A percentile compares a stretch with the other conserved stretches of the same genome.
Conservation (phyloP, 2,113 vertebrate species). For the Bombycilla garrulus region DNA sequence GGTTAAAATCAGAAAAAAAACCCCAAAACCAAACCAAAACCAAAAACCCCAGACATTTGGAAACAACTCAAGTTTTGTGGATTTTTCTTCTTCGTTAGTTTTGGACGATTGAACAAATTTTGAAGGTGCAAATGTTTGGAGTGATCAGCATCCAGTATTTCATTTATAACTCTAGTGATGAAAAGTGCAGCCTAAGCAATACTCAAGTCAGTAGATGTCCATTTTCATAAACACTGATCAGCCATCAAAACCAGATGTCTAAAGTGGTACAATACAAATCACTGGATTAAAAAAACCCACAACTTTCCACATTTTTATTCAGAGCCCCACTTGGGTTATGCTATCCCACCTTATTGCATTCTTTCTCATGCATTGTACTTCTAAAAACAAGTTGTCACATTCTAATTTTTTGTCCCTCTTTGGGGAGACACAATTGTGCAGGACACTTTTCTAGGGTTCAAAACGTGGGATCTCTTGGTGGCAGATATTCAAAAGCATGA, state of each 20-base stretch:
- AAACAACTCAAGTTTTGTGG: neutral
- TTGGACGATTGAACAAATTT: neutral
- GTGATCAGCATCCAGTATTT: neutral
- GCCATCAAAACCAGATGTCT: neutral
- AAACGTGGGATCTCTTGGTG: neutral
- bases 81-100: neutral
- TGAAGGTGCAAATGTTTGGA: neutral
- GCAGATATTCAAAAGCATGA: neutral
- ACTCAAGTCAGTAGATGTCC: neutral
- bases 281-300: neutral
- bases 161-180: neutral
- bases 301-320: neutral
- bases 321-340: neutral
- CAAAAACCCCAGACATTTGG: neutral
- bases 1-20: neutral
- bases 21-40: neutral
- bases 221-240: neutral
- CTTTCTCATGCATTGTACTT: neutral
- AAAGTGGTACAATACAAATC: neutral
- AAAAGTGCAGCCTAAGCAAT: neutral
- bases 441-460: neutral
- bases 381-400: neutral
- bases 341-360: neutral
- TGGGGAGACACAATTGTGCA: neutral
- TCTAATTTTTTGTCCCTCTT: accelerated